A percentile compares a stretch with the other conserved stretches of the same genome.
These are phyloP conservation scores for Anomalospiza imberbis DNA, from an alignment of 2,797 vertebrate genomes.

Conservation along the genomic window DNA sequence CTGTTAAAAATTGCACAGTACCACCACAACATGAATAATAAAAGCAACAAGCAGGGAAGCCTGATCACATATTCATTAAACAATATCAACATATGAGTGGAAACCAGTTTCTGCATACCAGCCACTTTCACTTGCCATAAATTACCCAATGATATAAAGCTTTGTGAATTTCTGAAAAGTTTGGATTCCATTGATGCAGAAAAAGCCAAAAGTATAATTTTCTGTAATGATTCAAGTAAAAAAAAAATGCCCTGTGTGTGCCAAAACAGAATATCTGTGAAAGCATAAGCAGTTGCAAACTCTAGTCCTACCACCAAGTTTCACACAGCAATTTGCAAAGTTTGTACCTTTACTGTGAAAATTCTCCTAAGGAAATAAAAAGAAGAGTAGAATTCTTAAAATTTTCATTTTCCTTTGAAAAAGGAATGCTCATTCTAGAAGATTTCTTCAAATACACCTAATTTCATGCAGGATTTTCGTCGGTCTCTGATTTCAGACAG, in stretches of 20 bases:
- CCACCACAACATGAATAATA: neutral
- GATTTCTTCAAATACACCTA: neutral
- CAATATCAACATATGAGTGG: neutral
- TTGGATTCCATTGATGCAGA: neutral
- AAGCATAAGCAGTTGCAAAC: neutral
- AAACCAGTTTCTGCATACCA: neutral
- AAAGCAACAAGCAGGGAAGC: neutral
- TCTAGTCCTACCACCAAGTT: neutral
- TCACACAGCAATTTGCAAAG: neutral
- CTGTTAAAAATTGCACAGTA: neutral
- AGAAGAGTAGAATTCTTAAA: neutral
- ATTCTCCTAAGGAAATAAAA: neutral
- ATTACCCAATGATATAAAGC: neutral
- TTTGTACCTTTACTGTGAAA: neutral
- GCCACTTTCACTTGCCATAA: neutral
- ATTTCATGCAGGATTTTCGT: neutral
- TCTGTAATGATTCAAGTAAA: neutral
- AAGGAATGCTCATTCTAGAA: neutral
- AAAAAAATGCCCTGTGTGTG: neutral
- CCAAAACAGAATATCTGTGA: neutral
- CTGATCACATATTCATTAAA: neutral
- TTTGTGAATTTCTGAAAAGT: neutral
- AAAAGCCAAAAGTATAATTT: neutral
- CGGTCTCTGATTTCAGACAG: neutral
- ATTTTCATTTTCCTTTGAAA: neutral